phyloP scores from a whole-genome alignment of 2,113 vertebrate species.

The Mormyrus iriodes region DNA sequence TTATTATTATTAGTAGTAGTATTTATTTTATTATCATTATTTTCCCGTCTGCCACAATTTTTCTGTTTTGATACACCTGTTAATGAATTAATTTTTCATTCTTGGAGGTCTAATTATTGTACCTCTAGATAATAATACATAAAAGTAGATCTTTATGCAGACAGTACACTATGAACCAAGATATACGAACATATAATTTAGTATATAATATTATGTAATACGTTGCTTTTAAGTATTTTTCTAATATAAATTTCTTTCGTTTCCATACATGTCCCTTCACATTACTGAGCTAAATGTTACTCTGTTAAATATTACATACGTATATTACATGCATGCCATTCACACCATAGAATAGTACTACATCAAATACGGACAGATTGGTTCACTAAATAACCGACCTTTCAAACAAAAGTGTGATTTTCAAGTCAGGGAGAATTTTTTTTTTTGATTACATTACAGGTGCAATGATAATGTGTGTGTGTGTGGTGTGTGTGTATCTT shows the following conservation, averaged over 20 bases:
- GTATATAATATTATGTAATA: neutral
- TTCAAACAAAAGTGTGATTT: neutral
- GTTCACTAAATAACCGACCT: too few relatives aligned
- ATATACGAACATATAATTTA: neutral
- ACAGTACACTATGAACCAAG: neutral
- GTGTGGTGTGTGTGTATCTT: neutral
- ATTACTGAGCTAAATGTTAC: neutral
- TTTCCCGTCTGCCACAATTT: neutral
- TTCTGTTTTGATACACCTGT: neutral
- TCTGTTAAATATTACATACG: neutral
- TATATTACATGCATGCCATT: neutral
- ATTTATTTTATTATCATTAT: neutral
- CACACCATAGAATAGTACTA: neutral
- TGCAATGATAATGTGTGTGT: neutral
- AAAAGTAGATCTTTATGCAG: neutral
- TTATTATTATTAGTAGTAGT: neutral
- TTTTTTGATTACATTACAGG: neutral
- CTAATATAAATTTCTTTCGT: neutral
- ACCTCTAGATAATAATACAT: neutral
- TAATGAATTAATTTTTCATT: neutral
- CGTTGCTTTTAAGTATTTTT: neutral
- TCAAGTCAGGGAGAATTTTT: neutral
- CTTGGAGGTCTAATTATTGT: neutral
- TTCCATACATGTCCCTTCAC: neutral
- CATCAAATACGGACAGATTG: too few relatives aligned